Base-by-base conservation (phyloP, 2,797 vertebrate genomes). In the Lates japonicus region DNA sequence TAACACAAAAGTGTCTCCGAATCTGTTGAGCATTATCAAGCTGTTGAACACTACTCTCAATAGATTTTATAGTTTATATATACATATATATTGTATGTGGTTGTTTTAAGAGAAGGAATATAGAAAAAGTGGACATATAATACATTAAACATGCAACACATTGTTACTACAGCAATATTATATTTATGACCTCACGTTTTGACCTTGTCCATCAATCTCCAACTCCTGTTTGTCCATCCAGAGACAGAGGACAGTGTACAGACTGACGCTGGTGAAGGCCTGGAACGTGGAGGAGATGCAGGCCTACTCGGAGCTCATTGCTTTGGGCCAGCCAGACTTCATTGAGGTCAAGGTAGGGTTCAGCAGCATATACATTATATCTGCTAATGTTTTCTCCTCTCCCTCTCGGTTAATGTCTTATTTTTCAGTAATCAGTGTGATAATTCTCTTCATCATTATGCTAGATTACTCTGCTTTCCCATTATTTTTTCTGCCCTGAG, bases 281-380 rank as follows among this genome's bases (percentile, higher is more conserved):
- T 99, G 98, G 98, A 99, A 98, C 0, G 96, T 98, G 92, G 97
- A 98, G 37, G 98, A 98, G 17, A 95, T 99, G 84, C 96, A 92
- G 89, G 96, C 97, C 31, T 99, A 99, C 8, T 95, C 97, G 0
- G 95, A 98, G 44, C 95, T 99, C 74, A 96, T 99, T 13, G 87
- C 96, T 62, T 76, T 99, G 0, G 98, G 97, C 5, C 96, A 94
- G 51, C 97, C 97, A 0, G 98, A 99, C 94, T 99, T 99, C 88
- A 95, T 99, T 0, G 97, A 99, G 87, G 97, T 99, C 70, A 99
- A 99, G 97, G 98, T 99, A 90, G n/a, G 84, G 12, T 8, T 55
- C 59, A 35, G 13, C 37, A 31, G 4, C 35, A 9, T 14, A 0
- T 22, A 1, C 16, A 25, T 31, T 51, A 17, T 44, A 25, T 55